Evolutionary conservation across 2,888 invertebrate species (phyloP), one percentile per base, ranked within the genome.

Genomic region (Temnothorax unifasciatus): DNA sequence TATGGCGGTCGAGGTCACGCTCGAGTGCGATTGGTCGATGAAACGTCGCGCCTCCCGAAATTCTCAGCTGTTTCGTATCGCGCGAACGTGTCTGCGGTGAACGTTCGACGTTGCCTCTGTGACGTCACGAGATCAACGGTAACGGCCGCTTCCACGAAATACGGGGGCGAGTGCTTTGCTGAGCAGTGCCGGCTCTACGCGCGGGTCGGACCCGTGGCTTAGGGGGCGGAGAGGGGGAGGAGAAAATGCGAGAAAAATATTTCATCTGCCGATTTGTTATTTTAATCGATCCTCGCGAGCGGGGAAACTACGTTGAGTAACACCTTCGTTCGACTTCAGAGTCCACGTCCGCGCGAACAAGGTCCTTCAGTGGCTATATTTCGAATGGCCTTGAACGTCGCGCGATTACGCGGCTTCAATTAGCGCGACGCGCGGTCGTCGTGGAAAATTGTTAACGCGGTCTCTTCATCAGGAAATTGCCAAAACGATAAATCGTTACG

Each of bases 71-170:
- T 69, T 52, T 59, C 34, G 57, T 21, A 3, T 44, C 21, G 34
- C 18, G 34, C 21, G 57, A 50, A 44, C 8, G 44, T 13, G 13
- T 11, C 21, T 11, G 34, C 69, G 52, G 69, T 69, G 69, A 69
- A 69, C 8, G 71, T 73, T 73, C 68, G 77, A 81, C 15, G 77
- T 9, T 47, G 57, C 21, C 9, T n/a, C 21, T 82, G n/a, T n/a
- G 82, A 89, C 82, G 86, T 87, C 86, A 87, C 41, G 18, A 61
- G 8, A 75, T 76, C 52, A 84, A 34, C 84, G 77, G 68, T 61
- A 73, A 77, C 52, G 61, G 1, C 18, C 21, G 66, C 47, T 38
- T 64, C 34, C 15, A 61, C 18, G 63, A 44, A 63, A 38, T 8
- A 29, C 9, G 29, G 4, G 18, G 29, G 47, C 9, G 25, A n/a